A percentile compares a stretch with the other conserved stretches of the same genome.
Conservation (phyloP, 2,888 invertebrate species). For the Selenia dentaria region DNA sequence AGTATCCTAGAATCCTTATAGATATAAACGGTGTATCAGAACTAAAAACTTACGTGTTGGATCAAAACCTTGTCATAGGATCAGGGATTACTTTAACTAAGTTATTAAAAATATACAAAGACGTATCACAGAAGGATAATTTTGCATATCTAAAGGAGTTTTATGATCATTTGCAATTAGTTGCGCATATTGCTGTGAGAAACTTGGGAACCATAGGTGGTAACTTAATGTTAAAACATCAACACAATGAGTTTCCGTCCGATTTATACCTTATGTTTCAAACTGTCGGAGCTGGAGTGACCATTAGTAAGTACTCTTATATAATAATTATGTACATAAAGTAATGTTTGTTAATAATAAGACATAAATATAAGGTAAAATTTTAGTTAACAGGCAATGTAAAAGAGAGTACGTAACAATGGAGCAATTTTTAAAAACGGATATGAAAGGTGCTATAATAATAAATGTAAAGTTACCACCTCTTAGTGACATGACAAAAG, state of each 20-base stretch:
- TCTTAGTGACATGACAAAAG: constrained; percentile 66
- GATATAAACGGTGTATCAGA: constrained; percentile 85
- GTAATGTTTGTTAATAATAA: too few species aligned
- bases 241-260: constrained; percentile 87
- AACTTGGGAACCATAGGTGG: constrained; percentile 88
- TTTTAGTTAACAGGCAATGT: constrained; percentile 44
- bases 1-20: constrained; percentile 76
- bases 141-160: constrained; percentile 85
- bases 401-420: constrained; percentile 47
- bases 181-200: constrained; percentile 88
- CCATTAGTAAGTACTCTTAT: constrained; percentile 48
- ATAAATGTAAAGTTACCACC: constrained; percentile 59
- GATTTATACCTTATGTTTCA: constrained; percentile 85
- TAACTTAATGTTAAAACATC: constrained; percentile 88
- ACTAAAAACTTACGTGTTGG: constrained; percentile 66
- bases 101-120: constrained; percentile 71
- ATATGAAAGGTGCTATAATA: constrained; percentile 42
- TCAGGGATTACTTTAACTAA: constrained; percentile 82
- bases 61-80: constrained; percentile 79
- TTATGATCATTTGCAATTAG: constrained; percentile 85
- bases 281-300: constrained; percentile 51
- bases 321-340: background rate
- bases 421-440: constrained; percentile 59
- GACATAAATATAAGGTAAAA: too few species aligned
- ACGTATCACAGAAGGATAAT: constrained; percentile 49